A percentile compares a stretch with the other conserved stretches of the same genome.
These are phyloP conservation scores for Ditula angustiorana DNA, from an alignment of 2,888 invertebrate species.

Conservation along the genomic window DNA sequence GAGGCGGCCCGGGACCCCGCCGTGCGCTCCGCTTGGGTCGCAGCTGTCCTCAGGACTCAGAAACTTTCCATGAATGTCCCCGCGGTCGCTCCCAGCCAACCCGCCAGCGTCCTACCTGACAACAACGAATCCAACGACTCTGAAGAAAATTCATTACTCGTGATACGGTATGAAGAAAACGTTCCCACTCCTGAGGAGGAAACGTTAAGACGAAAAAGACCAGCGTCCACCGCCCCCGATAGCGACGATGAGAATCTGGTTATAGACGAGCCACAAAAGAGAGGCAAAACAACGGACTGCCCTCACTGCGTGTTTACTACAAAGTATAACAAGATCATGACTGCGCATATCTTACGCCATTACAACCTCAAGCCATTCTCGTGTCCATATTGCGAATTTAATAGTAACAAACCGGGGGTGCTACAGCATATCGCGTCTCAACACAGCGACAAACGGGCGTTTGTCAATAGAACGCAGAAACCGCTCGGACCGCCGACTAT, in stretches of 20 bases:
- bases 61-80: constrained; percentile 52
- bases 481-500: constrained; percentile 48
- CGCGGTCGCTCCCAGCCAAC: background rate
- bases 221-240: constrained; percentile 41
- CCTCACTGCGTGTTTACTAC: constrained; percentile 58
- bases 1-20: constrained; percentile 62
- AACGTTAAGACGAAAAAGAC: constrained; percentile 32
- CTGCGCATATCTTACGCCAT: constrained; percentile 75
- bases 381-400: constrained; percentile 72
- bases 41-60: constrained; percentile 58
- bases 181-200: constrained; percentile 59
- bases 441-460: constrained; percentile 57
- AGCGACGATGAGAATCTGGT: constrained; percentile 64
- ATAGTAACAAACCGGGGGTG: constrained; percentile 56
- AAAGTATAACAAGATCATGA: constrained; percentile 51
- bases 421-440: constrained; percentile 57
- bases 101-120: background rate
- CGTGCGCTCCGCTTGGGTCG: constrained; percentile 64
- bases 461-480: constrained; percentile 44
- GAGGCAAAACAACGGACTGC: constrained; percentile 51
- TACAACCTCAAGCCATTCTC: constrained; percentile 72
- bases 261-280: constrained; percentile 56
- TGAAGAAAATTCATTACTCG: constrained; percentile 68
- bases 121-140: constrained; percentile 17
- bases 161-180: constrained; percentile 67